phyloP scores from a whole-genome alignment of 2,113 vertebrate genomes.

The Dissostichus mawsoni region DNA sequence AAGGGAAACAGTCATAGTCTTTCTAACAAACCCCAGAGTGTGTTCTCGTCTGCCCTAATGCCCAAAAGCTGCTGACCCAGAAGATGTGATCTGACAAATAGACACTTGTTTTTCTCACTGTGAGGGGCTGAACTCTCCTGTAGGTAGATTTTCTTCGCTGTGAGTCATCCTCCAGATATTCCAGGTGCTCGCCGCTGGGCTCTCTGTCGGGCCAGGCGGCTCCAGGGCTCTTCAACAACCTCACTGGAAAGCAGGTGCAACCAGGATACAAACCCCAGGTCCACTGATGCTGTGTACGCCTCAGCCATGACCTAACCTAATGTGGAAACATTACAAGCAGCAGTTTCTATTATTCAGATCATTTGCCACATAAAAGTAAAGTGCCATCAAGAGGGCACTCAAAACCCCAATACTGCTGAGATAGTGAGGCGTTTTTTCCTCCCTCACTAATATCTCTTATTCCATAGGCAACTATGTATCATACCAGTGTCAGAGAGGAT shows the following conservation, averaged over 20 bases:
- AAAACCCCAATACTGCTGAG: constrained; percentile 29
- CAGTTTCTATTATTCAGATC: constrained; percentile 54
- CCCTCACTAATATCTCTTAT: constrained; percentile 34
- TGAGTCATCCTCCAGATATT: constrained; percentile 75
- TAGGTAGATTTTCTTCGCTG: constrained; percentile 58
- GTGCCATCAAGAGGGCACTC: constrained; percentile 61
- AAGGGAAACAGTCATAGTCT: constrained; percentile 50
- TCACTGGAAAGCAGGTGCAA: constrained; percentile 74
- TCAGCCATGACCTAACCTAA: constrained; percentile 46
- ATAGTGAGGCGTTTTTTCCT: constrained; percentile 27
- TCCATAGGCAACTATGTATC: constrained; percentile 40
- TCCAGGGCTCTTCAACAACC: constrained; percentile 48
- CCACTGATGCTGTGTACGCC: constrained; percentile 26
- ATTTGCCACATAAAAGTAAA: constrained; percentile 62
- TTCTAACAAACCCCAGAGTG: constrained; percentile 56
- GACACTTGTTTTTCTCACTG: constrained; percentile 64
- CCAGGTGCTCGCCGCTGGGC: constrained; percentile 68
- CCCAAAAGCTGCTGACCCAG: constrained; percentile 65
- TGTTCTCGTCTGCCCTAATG: constrained; percentile 47
- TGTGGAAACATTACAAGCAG: constrained; percentile 49
- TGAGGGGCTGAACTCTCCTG: constrained; percentile 48
- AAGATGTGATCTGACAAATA: constrained; percentile 64
- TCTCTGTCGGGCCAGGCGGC: constrained; percentile 54
- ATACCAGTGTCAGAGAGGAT: constrained; percentile 21
- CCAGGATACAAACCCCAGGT: constrained; percentile 29